Base-by-base conservation (phyloP, 2,888 invertebrate species). In the Melanotus villosus region DNA sequence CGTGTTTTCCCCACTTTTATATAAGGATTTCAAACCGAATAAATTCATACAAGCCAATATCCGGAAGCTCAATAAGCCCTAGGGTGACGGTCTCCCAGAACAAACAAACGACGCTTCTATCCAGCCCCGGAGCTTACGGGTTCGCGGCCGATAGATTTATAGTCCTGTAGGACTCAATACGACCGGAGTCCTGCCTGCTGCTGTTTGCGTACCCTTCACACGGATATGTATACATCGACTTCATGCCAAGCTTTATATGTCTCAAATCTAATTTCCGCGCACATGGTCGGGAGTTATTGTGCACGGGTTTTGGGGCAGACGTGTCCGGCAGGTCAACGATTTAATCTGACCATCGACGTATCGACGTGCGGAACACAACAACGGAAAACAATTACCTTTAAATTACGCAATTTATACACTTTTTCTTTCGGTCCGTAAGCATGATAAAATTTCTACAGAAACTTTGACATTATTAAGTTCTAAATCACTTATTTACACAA, bases 131-230 rank as follows among this genome's bases (percentile, higher is more conserved):
- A 62, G 73, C 75, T 74, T 73, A 71, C 74, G 73, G 75, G 74
- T 77, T 77, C 74, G 75, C 77, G 73, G 74, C 76, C 77, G 77
- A 79, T 78, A 78, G 79, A 80, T 80, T 80, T 80, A 80, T 79
- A 75, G 78, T 78, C 76, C 76, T 79, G 70, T 50, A 76, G 78
- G 77, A 78, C 77, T 76, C 62, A 62, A 68, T 68, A 68, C 59
- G 50, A 26, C 62, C 62, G 50, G 36, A 36, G 50, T 62, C 62
- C 62, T 50, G 60, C 60, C 30, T 47, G 60, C 47, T 47, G 62
- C 34, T 62, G 67, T 62, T 60, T 68, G 63, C 68, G 68, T 63
- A 68, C 47, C 60, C 60, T 67, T 65, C 65, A 57, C 66, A 67
- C 66, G 67, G 63, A 38, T 63, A 57, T 56, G 66, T 66, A 62